These are phyloP conservation scores for Rhinella marina DNA, from an alignment of 2,797 vertebrate genomes.

Conservation along the genomic window DNA sequence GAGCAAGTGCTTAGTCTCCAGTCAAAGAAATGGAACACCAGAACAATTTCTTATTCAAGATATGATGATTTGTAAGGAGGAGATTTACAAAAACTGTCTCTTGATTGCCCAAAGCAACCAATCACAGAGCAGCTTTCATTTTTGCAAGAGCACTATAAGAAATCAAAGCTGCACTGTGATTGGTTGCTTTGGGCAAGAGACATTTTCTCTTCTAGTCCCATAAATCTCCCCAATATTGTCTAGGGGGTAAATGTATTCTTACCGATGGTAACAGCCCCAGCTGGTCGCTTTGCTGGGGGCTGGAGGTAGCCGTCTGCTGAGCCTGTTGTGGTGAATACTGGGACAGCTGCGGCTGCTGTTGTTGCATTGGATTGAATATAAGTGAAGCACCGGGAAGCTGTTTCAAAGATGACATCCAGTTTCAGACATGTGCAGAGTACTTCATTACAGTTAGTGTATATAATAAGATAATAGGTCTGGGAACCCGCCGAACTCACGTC, in stretches of 20 bases:
- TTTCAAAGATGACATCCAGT: slow-evolving; percentile 58
- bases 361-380: slow-evolving; percentile 89
- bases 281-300: slow-evolving; percentile 84
- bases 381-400: slow-evolving; percentile 86
- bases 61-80: too few relatives aligned
- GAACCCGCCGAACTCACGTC: not conserved
- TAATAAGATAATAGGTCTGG: not conserved
- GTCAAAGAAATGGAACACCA: too few relatives aligned
- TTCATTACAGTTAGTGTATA: not conserved
- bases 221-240: too few relatives aligned
- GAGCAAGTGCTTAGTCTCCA: too few relatives aligned
- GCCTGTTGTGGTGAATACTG: slow-evolving; percentile 82
- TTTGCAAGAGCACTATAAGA: too few relatives aligned
- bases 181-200: too few relatives aligned
- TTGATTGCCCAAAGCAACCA: too few relatives aligned
- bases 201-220: too few relatives aligned
- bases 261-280: slow-evolving; percentile 67
- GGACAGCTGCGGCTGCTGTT: slow-evolving; percentile 80
- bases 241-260: slow-evolving; percentile 19
- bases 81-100: too few relatives aligned
- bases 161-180: too few relatives aligned
- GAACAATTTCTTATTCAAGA: too few relatives aligned
- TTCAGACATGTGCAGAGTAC: slow-evolving; percentile 27
- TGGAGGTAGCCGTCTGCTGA: slow-evolving; percentile 82
- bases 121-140: too few relatives aligned